Percentiles rank a stretch among this genome's conserved stretches.
These are phyloP conservation scores for Morpho deidamia DNA, from an alignment of 2,888 invertebrate species.

Conservation along the genomic window DNA sequence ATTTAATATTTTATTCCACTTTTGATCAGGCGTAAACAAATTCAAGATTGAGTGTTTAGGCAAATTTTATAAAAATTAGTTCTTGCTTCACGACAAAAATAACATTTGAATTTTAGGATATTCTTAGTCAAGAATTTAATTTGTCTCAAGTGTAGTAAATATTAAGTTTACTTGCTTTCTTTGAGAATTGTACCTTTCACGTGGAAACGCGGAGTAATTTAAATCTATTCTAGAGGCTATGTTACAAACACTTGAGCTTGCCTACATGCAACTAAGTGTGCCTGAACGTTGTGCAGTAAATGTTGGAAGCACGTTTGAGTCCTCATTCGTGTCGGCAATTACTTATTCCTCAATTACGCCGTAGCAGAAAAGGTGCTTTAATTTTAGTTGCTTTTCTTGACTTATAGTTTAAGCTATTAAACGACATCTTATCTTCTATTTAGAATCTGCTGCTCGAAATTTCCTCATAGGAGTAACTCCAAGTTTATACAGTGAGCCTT, in stretches of 20 bases:
- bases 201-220: slow-evolving; percentile 1
- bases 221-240: slow-evolving; percentile 4
- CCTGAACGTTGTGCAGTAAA: background rate
- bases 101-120: no score
- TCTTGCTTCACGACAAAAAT: no score
- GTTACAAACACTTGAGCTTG: slow-evolving; percentile 1
- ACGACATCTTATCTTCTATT: no score
- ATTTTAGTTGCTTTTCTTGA: background rate
- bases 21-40: no score
- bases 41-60: no score
- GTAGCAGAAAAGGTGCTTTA: slow-evolving; percentile 3
- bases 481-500: background rate
- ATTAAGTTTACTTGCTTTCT: slow-evolving; percentile 2
- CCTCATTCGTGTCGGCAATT: slow-evolving; percentile 4
- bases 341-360: slow-evolving; percentile 2
- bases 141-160: background rate
- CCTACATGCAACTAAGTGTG: slow-evolving; percentile 1
- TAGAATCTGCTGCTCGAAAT: background rate
- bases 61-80: no score
- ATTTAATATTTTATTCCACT: no score
- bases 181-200: background rate
- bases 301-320: background rate
- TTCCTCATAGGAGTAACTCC: background rate
- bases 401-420: background rate
- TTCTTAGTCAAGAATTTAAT: no score